These are phyloP conservation scores for Corythaeola cristata DNA, from an alignment of 2,113 vertebrate species.

Conservation along the genomic window DNA sequence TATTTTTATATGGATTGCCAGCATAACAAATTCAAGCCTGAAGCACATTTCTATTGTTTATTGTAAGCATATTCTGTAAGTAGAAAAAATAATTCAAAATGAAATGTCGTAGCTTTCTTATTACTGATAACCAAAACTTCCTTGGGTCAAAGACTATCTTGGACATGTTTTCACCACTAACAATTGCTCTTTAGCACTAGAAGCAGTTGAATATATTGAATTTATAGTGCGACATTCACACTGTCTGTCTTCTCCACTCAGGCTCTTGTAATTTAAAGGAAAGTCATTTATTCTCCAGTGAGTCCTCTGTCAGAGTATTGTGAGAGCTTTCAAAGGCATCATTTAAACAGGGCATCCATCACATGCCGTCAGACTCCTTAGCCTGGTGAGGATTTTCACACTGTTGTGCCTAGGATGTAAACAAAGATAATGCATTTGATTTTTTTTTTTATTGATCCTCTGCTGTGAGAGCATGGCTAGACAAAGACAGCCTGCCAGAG, in stretches of 20 bases:
- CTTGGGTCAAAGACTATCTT: neutral
- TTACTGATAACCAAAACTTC: constrained; percentile 29
- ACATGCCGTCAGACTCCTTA: constrained; percentile 4
- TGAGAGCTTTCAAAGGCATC: constrained; percentile 75
- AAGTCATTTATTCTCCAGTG: constrained; percentile 78
- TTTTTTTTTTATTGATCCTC: constrained; percentile 77
- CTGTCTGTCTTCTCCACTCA: constrained; percentile 60
- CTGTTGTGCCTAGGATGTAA: constrained; percentile 70
- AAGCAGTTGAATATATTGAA: constrained; percentile 69
- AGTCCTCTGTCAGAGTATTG: constrained; percentile 67
- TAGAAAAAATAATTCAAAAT: constrained; percentile 14
- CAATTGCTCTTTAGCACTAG: constrained; percentile 47
- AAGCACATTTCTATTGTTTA: constrained; percentile 24
- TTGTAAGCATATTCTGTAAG: constrained; percentile 1
- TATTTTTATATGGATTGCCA: neutral
- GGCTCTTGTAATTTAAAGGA: constrained; percentile 70
- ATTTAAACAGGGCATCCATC: constrained; percentile 76
- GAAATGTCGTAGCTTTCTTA: neutral
- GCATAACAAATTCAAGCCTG: constrained; percentile 6
- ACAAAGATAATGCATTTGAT: constrained; percentile 78
- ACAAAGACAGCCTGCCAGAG: constrained; percentile 33
- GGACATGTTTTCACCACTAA: neutral
- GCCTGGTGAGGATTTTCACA: constrained; percentile 62
- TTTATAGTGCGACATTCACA: constrained; percentile 50
- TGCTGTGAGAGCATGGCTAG: constrained; percentile 35